These are phyloP conservation scores for Ophioninae sp. DNA, from an alignment of 2,888 invertebrate species.

Conservation along the genomic window DNA sequence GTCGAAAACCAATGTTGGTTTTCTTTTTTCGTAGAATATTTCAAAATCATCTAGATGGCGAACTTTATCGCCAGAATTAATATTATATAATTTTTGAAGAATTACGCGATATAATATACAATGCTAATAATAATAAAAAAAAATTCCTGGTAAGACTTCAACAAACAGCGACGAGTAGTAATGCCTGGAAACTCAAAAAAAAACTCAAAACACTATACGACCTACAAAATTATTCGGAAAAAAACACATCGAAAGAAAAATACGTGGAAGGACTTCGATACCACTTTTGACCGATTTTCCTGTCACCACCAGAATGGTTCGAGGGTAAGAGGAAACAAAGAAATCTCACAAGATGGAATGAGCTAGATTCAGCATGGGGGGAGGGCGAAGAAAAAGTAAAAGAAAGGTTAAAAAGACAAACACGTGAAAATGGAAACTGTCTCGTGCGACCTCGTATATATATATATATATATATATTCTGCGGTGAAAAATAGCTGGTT, in stretches of 20 bases:
- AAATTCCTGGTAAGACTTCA: no score
- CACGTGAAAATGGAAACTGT: conserved; percentile 41
- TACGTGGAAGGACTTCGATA: not conserved
- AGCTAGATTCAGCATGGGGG: conserved; percentile 5
- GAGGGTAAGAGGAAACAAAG: not conserved
- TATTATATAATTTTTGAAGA: no score
- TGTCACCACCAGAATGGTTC: conserved; percentile 30
- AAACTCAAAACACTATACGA: no score
- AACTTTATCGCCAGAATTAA: no score
- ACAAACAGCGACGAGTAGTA: no score
- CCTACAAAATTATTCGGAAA: conserved; percentile 19
- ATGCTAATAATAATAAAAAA: no score
- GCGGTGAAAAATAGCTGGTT: conserved; percentile 36
- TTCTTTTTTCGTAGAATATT: no score
- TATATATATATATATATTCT: conserved; percentile 16
- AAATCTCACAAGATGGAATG: conserved; percentile 23
- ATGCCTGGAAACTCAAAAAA: no score
- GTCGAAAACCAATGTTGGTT: no score
- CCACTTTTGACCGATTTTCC: conserved; percentile 39
- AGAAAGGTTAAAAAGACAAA: conserved; percentile 5
- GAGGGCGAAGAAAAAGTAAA: not conserved
- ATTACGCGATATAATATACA: no score
- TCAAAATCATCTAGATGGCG: no score
- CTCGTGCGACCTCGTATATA: conserved; percentile 22
- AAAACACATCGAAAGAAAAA: conserved; percentile 15